phyloP scores from a whole-genome alignment of 2,113 vertebrate genomes.

The Vidua chalybeata region DNA sequence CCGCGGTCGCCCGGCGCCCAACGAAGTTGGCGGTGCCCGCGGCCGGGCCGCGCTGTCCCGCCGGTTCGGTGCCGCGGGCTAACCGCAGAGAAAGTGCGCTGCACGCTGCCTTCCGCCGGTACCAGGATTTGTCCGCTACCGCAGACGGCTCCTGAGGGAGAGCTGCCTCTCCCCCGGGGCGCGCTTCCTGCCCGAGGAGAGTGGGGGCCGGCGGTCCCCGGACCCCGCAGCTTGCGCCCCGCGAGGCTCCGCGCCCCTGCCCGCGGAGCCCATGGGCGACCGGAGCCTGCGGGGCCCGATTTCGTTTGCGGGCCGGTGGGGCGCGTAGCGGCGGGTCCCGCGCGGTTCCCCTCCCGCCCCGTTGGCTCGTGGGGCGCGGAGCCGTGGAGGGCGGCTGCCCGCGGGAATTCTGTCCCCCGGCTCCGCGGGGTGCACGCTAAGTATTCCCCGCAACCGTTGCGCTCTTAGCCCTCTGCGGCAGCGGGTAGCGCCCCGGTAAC shows the following conservation, averaged over 20 bases:
- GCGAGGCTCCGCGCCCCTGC: not conserved
- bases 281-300: not conserved
- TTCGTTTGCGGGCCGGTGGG: slow-evolving; percentile 35
- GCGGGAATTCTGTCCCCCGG: not conserved
- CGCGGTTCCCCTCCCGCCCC: not conserved
- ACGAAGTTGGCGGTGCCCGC: slow-evolving; percentile 19
- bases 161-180: not conserved
- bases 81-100: not conserved
- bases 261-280: not conserved
- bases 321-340: not conserved
- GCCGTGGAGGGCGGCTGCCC: not conserved
- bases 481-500: slow-evolving; percentile 33
- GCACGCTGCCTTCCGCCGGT: not conserved
- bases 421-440: not conserved
- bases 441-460: not conserved
- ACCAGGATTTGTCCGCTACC: not conserved
- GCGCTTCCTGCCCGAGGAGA: not conserved
- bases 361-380: not conserved
- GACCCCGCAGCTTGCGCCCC: not conserved
- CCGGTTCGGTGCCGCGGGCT: not conserved
- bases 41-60: not conserved
- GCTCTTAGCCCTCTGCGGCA: not conserved
- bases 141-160: not conserved
- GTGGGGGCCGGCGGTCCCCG: no score
- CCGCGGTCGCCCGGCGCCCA: not conserved